Evolutionary conservation across 1,140 invertebrate species (phyloP).

Genomic region (Heliconius congener): DNA sequence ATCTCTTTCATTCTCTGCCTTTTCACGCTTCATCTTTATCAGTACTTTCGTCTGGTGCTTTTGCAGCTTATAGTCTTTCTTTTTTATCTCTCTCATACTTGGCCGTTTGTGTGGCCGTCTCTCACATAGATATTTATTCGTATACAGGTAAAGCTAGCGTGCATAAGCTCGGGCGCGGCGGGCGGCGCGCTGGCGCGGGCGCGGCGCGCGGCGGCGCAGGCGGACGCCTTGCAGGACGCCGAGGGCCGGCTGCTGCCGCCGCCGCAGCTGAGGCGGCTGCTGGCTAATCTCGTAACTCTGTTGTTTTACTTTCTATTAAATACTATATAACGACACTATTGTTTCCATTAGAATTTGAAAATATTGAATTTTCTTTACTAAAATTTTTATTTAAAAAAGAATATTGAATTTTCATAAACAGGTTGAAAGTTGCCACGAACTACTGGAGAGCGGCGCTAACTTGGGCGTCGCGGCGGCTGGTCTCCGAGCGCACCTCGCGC

Average conservation of each 20-base stretch:
- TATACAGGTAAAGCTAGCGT: constrained; percentile 71
- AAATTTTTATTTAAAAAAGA: no score
- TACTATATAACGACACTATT: no score
- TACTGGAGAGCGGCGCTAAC: constrained; percentile 82
- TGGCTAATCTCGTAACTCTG: constrained; percentile 81
- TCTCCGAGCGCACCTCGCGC: constrained; percentile 59
- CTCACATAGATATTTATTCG: no score
- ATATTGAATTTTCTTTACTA: no score
- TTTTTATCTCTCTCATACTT: no score
- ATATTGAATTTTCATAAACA: constrained; percentile 22
- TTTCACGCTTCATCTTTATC: background rate
- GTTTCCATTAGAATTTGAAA: no score
- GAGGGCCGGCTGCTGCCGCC: constrained; percentile 90
- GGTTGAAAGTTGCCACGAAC: constrained; percentile 84
- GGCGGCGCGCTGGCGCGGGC: constrained; percentile 88
- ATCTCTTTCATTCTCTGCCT: no score
- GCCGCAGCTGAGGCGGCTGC: constrained; percentile 83
- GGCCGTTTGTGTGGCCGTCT: constrained; percentile 19
- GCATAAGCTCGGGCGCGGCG: constrained; percentile 65
- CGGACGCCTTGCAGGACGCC: constrained; percentile 90
- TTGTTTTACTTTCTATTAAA: no score
- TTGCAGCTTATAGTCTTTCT: no score
- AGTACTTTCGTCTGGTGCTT: no score
- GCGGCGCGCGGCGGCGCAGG: constrained; percentile 85
- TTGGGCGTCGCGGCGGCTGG: constrained; percentile 48